phyloP scores from a whole-genome alignment of 2,797 vertebrate species.

The Sebastes paucispinis region DNA sequence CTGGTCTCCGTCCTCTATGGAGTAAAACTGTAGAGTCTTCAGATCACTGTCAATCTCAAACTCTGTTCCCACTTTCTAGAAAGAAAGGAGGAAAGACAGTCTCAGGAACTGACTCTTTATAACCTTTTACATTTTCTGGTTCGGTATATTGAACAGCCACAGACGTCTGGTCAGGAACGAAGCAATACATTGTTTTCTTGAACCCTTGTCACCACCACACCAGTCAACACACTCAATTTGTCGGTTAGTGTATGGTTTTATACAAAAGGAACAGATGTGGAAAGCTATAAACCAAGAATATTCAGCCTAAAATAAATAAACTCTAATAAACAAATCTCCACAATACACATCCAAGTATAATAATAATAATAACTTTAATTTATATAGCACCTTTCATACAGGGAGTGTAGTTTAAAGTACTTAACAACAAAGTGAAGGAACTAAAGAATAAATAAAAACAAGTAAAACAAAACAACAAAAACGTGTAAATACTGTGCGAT shows the following conservation, averaged over 20 bases:
- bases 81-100: not conserved
- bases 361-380: not conserved
- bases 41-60: constrained; percentile 90
- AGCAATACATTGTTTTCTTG: not conserved
- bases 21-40: constrained; percentile 90
- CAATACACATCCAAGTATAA: not conserved
- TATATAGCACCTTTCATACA: not conserved
- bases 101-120: not conserved
- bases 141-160: not conserved
- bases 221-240: not conserved
- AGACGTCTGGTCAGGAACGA: not conserved
- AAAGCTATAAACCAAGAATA: not conserved
- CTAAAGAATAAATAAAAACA: not conserved
- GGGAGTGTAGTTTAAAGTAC: not conserved
- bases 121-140: not conserved
- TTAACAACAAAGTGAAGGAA: not conserved
- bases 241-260: not conserved
- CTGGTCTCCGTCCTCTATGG: constrained; percentile 90
- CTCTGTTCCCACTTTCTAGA: constrained; percentile 88
- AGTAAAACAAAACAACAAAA: no score
- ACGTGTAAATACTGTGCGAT: not conserved
- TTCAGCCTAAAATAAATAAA: not conserved
- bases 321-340: not conserved
- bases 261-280: not conserved
- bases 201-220: not conserved